Base-by-base conservation (phyloP, 2,888 invertebrate species). In the Linnaemya tessellans region DNA sequence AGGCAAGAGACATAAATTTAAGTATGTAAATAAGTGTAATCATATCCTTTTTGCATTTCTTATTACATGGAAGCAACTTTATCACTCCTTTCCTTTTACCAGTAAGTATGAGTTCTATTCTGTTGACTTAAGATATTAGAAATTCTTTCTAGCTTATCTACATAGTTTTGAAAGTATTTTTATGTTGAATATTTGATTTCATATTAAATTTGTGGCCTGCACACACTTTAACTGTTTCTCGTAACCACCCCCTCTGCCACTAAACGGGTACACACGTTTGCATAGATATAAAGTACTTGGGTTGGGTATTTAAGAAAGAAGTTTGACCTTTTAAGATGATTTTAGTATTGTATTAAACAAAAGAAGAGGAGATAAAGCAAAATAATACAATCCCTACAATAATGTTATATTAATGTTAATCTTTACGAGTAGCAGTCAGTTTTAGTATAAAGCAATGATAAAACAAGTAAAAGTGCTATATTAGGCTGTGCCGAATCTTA, bases 291-390 rank as follows among this genome's bases (percentile, higher is more conserved):
- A 25, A 10, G 56, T 18, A 13, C 20, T 41, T 43, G 20, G 4
- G 41, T 30, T 30, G 5, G 13, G 38, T 13, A 46, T 30, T 38
- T 62, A n/a, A 30, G 30, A 5, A 54, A n/a, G 35, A 51, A 30
- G 56, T 43, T 71, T 71, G 70, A 80, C 70, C 79, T 80, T 60
- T 78, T 46, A 71, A 71, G 49, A 68, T 78, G 60, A 60, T 62
- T 78, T 51, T 18, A 60, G 41, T 60, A 25, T 78, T 62, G 25
- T 43, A 43, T 65, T 43, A 51, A 11, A 20, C 30, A 51, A 8
- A 30, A 43, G 38, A n/a, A 22, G 18, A 60, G 9, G 1, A 60
- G 25, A 15, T 60, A 51, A 60, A 51, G 25, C 22, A 78, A 71
- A 62, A n/a, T 46, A 56, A 46, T 65, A 30, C 30, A 30, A 68